Evolutionary conservation across 1,140 invertebrate genomes (phyloP).

Genomic region (Chironomus tepperi): DNA sequence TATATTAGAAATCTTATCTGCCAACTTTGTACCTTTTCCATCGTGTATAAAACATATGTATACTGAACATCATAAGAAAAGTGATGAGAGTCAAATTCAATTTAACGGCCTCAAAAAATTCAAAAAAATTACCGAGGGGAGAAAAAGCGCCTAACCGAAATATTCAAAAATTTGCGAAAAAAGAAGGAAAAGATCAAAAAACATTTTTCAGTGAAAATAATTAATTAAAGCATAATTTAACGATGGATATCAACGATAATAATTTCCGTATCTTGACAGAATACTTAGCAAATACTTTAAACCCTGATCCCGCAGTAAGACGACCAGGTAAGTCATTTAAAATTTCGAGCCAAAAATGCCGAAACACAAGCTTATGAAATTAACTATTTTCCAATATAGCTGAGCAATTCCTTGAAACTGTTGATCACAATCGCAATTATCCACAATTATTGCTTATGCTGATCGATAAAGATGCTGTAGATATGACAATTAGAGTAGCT

Average conservation of each 20-base stretch:
- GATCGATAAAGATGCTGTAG: conserved; percentile 67
- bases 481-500: conserved; percentile 73
- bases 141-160: background rate
- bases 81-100: no score
- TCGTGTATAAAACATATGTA: no score
- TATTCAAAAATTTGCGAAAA: background rate
- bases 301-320: conserved; percentile 66
- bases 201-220: no score
- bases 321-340: conserved; percentile 61
- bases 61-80: no score
- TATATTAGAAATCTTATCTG: no score
- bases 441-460: conserved; percentile 75
- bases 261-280: conserved; percentile 70
- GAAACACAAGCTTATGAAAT: background rate
- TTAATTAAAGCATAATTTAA: no score
- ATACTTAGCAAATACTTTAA: conserved; percentile 85
- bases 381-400: conserved; percentile 46
- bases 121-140: background rate
- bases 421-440: conserved; percentile 88
- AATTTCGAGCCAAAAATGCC: conserved; percentile 25
- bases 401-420: conserved; percentile 84
- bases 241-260: conserved; percentile 74
- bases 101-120: background rate
- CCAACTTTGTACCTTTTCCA: no score
- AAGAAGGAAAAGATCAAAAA: background rate